Evolutionary conservation across 2,113 vertebrate genomes (phyloP).

Genomic region (Eubucco bourcierii): DNA sequence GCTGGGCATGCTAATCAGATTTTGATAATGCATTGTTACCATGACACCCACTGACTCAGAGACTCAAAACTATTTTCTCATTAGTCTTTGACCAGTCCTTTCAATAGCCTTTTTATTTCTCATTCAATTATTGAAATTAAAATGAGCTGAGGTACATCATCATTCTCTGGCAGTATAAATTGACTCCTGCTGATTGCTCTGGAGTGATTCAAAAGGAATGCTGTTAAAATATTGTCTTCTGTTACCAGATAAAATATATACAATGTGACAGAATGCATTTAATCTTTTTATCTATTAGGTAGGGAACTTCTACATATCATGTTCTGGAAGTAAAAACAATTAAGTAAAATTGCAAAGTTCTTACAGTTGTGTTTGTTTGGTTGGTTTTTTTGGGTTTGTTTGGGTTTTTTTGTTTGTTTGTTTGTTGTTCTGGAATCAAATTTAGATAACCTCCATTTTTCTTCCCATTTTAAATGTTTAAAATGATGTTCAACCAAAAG

Average conservation of each 20-base stretch:
- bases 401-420: no score
- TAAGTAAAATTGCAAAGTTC: neutral
- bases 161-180: constrained; percentile 69
- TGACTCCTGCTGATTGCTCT: constrained; percentile 52
- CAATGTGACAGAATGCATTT: constrained; percentile 9
- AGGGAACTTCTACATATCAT: neutral
- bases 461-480: neutral
- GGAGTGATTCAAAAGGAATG: constrained; percentile 43
- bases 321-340: neutral
- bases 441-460: neutral
- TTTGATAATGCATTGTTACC: constrained; percentile 75
- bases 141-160: constrained; percentile 69
- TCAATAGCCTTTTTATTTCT: constrained; percentile 72
- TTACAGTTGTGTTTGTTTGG: neutral
- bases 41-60: constrained; percentile 73
- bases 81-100: constrained; percentile 78
- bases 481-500: neutral
- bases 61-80: constrained; percentile 72
- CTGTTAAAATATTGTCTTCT: constrained; percentile 20
- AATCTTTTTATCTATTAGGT: neutral
- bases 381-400: neutral
- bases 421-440: neutral
- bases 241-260: neutral
- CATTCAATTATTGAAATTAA: constrained; percentile 77
- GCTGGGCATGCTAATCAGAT: constrained; percentile 77